Evolutionary conservation across 2,113 vertebrate genomes (phyloP), one percentile per base, ranked within the genome.

Genomic region (Serilophus lunatus): DNA sequence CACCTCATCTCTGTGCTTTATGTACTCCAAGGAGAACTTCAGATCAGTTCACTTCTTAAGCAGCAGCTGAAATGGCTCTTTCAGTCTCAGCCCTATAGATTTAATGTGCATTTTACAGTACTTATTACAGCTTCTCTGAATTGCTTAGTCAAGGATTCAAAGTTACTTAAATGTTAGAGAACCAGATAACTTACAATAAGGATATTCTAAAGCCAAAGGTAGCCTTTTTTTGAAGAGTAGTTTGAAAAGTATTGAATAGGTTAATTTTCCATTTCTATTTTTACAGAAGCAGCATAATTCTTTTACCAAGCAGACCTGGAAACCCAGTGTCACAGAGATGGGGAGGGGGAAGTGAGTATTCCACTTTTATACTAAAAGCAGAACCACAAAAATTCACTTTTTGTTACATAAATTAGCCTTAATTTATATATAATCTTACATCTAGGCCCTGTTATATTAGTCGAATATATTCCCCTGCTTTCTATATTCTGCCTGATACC

Each of bases 331-430:
- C 61, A 93, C 29, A 93, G 72, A 86, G 33, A 56, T 24, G 54
- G 35, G 18, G 74, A 96, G 44, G 9, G 79, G 77, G 86, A 96
- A 96, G 88, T 69, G 80, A 90, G 45, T 57, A 93, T 88, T 80
- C 69, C 70, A 92, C 65, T 81, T 86, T 66, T 89, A 86, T 35
- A 49, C 56, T 79, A 84, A 90, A 94, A 96, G 82, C 72, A 94
- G 90, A 96, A 96, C 51, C 49, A 93, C 6, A 86, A 25, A 82
- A 78, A 84, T 45, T 44, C 1, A 2, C 28, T 68, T 88, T 93
- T 68, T 8, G 2, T 72, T 86, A 85, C 53, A 50, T 45, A 60
- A n/a, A 47, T 81, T 81, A 60, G 14, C 81, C 40, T 84, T 86
- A 82, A 81, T 90, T 93, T 35, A 61, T 71, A 64, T 40, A 65